phyloP scores from a whole-genome alignment of 2,888 invertebrate species.

The Xanthorhoe spadicearia region DNA sequence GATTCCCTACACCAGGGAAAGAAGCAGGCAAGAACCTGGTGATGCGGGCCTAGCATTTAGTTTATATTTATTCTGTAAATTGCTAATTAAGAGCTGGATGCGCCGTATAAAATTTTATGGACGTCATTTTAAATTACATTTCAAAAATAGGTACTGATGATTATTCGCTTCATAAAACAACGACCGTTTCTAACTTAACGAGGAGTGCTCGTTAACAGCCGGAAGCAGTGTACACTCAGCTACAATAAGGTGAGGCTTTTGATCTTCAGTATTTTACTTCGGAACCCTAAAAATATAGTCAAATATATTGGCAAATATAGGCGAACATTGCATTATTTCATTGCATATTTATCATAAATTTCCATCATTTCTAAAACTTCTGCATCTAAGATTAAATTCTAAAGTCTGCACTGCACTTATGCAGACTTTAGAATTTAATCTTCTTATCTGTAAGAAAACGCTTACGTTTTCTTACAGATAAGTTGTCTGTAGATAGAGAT shows the following conservation, averaged over 20 bases:
- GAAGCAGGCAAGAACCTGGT: too few relatives aligned
- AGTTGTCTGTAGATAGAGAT: background rate
- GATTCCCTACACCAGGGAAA: too few relatives aligned
- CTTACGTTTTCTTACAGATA: background rate
- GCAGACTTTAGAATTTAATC: too few relatives aligned
- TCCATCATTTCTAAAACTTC: too few relatives aligned
- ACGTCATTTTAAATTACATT: conserved; percentile 8
- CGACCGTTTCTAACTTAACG: conserved; percentile 13
- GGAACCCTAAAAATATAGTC: too few relatives aligned
- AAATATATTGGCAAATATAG: too few relatives aligned
- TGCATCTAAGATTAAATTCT: too few relatives aligned
- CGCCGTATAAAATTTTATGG: background rate
- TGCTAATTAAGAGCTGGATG: background rate
- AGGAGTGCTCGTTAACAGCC: conserved; percentile 14
- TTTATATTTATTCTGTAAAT: background rate
- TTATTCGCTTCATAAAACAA: conserved; percentile 19
- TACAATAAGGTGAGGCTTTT: conserved; percentile 1
- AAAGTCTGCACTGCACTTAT: too few relatives aligned
- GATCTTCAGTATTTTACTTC: background rate
- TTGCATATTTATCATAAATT: too few relatives aligned
- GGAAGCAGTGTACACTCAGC: conserved; percentile 12
- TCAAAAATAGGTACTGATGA: conserved; percentile 16
- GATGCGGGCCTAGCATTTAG: background rate
- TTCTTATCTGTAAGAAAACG: too few relatives aligned
- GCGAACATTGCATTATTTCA: too few relatives aligned